Evolutionary conservation across 2,888 invertebrate genomes (phyloP).

Genomic region (Anarsia innoxiella): DNA sequence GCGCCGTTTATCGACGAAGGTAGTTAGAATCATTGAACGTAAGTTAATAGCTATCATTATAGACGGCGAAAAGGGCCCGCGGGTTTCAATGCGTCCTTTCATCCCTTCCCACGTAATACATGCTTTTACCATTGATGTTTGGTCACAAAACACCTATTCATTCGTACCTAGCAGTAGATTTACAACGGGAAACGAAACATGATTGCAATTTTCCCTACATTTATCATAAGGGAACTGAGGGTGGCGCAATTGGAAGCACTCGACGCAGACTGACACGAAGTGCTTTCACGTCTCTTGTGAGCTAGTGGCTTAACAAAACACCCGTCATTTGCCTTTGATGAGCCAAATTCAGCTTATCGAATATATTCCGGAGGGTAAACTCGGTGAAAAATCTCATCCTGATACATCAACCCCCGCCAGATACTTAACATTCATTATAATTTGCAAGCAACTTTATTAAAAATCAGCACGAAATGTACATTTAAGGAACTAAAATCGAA

Average conservation of each 20-base stretch:
- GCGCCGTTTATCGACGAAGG: too few species aligned
- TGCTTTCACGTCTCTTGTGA: constrained; percentile 45
- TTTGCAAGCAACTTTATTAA: too few species aligned
- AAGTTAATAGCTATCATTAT: constrained; percentile 8
- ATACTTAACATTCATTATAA: too few species aligned
- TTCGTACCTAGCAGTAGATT: constrained; percentile 32
- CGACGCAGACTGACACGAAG: constrained; percentile 55
- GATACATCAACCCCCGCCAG: too few species aligned
- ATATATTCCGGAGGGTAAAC: too few species aligned
- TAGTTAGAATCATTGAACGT: constrained; percentile 4
- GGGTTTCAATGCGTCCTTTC: constrained; percentile 19
- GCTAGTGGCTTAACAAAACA: constrained; percentile 52
- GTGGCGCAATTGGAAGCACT: constrained; percentile 52
- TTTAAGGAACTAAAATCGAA: too few species aligned
- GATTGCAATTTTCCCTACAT: constrained; percentile 58
- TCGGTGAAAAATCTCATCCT: too few species aligned
- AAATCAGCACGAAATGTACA: too few species aligned
- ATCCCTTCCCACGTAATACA: constrained; percentile 24
- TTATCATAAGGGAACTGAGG: constrained; percentile 41
- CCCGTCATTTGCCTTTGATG: constrained; percentile 52
- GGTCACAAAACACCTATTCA: constrained; percentile 36
- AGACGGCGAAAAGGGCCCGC: constrained; percentile 12
- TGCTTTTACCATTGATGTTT: constrained; percentile 38
- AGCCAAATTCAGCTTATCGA: constrained; percentile 42
- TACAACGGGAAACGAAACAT: constrained; percentile 46